Conservation (phyloP, 2,797 vertebrate species). For the Etheostoma perlongum region DNA sequence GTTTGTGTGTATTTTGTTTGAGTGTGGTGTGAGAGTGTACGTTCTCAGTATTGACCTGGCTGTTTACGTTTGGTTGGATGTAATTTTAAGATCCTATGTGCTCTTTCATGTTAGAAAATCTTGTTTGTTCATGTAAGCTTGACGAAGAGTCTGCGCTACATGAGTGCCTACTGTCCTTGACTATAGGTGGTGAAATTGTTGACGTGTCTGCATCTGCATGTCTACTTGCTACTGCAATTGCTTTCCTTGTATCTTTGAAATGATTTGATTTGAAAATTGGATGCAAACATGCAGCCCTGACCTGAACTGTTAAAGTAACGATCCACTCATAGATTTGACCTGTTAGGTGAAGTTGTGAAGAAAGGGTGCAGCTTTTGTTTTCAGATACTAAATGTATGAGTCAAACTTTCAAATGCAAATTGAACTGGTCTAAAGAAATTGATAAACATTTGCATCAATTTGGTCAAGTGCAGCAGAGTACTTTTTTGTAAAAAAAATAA, state of each 20-base stretch:
- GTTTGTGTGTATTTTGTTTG: background rate
- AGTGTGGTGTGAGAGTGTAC: background rate
- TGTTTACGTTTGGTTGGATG: background rate
- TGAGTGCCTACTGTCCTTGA: background rate
- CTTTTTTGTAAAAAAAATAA: background rate
- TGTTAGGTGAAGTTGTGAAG: background rate
- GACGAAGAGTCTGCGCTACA: background rate
- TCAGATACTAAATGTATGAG: background rate
- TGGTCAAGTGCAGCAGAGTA: slow-evolving; percentile 3
- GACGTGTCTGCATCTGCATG: background rate
- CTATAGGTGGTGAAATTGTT: background rate
- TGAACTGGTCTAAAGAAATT: background rate
- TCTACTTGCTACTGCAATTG: background rate
- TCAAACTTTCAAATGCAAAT: background rate
- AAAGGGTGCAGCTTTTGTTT: background rate
- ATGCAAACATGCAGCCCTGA: background rate
- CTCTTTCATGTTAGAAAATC: background rate
- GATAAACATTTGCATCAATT: background rate
- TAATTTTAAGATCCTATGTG: background rate
- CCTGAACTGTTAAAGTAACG: background rate
- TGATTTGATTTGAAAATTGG: too few species aligned
- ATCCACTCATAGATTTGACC: background rate
- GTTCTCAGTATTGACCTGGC: background rate
- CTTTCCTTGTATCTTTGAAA: background rate
- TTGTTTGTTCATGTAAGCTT: background rate